These are phyloP conservation scores for Trididemnum nubilum DNA, from an alignment of 23 tunicate species.

Conservation along the genomic window DNA sequence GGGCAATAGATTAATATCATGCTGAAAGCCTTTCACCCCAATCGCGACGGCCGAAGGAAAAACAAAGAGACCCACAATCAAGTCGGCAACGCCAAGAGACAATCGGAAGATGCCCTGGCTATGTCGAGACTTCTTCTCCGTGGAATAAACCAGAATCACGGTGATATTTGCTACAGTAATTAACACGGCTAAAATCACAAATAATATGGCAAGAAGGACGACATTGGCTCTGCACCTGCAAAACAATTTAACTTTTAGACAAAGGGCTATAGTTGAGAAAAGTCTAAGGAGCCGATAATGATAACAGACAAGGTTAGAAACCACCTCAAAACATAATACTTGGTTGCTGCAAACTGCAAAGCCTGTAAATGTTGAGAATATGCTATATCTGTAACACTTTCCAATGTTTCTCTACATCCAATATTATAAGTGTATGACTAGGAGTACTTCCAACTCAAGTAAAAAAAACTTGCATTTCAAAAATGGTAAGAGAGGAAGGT, in stretches of 20 bases:
- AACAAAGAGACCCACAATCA: slow-evolving; percentile 5
- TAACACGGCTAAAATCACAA: neutral
- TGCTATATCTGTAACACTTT: too few species aligned
- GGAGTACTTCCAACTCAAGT: too few species aligned
- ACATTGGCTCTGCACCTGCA: slow-evolving; percentile 56
- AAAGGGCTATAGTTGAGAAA: too few species aligned
- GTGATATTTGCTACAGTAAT: slow-evolving; percentile 18
- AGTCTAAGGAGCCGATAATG: too few species aligned
- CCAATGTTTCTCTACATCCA: too few species aligned
- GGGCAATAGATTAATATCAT: neutral
- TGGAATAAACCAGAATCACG: slow-evolving; percentile 14
- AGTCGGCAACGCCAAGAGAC: slow-evolving; percentile 31
- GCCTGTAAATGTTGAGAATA: too few species aligned
- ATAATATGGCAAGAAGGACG: slow-evolving; percentile 21
- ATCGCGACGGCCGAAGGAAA: slow-evolving; percentile 18
- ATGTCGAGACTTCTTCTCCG: slow-evolving; percentile 18
- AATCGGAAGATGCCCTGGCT: slow-evolving; percentile 31
- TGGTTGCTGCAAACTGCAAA: too few species aligned
- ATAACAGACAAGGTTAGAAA: neutral
- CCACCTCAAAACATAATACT: neutral
- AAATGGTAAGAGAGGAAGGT: too few species aligned
- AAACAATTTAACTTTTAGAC: too few species aligned
- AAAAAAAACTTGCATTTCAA: too few species aligned
- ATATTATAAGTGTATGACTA: too few species aligned
- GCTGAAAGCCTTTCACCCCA: neutral